phyloP scores from a whole-genome alignment of 2,888 invertebrate species.

The Gortyna flavago region DNA sequence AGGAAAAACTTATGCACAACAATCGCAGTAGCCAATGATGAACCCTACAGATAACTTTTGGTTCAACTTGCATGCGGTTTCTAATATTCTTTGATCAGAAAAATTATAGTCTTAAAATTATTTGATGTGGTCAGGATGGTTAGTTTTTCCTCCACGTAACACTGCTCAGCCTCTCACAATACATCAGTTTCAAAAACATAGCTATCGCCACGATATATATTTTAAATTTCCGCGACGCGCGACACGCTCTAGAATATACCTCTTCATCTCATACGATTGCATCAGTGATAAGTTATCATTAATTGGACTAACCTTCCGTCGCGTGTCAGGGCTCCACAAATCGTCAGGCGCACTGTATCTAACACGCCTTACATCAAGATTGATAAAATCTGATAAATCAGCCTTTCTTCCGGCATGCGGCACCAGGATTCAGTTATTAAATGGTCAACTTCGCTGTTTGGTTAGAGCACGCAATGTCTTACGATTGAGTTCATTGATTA shows the following conservation, averaged over 20 bases:
- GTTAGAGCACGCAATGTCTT: constrained; percentile 26
- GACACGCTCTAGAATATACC: constrained; percentile 18
- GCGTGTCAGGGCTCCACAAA: constrained; percentile 52
- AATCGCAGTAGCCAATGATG: neutral
- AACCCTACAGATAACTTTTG: neutral
- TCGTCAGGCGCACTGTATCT: constrained; percentile 21
- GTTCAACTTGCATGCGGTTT: neutral
- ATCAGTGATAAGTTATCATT: constrained; percentile 45
- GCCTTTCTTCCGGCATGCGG: constrained; percentile 52
- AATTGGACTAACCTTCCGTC: constrained; percentile 25
- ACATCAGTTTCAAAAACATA: constrained; percentile 18
- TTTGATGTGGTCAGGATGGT: neutral
- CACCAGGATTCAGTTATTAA: constrained; percentile 9
- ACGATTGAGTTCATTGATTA: neutral
- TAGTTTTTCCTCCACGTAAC: neutral
- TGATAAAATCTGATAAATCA: constrained; percentile 47
- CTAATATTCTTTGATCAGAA: neutral
- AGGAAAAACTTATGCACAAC: neutral
- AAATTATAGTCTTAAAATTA: neutral
- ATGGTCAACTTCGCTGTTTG: neutral
- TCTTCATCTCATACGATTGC: constrained; percentile 23
- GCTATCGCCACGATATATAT: constrained; percentile 1
- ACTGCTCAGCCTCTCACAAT: neutral
- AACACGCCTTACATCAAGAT: constrained; percentile 40
- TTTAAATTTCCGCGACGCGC: constrained; percentile 48